These are phyloP conservation scores for Coregonus ussuriensis DNA, from an alignment of 2,797 vertebrate species.

Conservation along the genomic window DNA sequence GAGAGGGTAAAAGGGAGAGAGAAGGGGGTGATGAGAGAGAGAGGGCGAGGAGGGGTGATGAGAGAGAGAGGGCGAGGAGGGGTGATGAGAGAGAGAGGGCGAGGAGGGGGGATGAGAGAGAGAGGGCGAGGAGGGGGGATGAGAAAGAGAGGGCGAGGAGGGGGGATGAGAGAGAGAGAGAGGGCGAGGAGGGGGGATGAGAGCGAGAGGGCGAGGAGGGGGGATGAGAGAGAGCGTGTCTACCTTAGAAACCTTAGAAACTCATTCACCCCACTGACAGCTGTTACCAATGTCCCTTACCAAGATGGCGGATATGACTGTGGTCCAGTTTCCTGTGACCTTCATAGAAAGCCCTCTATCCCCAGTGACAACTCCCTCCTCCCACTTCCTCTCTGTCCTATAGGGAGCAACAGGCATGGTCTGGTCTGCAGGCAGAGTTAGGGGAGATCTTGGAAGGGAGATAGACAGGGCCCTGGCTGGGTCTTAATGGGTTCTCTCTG, in stretches of 20 bases:
- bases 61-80: too few relatives aligned
- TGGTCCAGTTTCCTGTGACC: conserved; percentile 18
- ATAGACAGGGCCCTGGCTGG: conserved; percentile 62
- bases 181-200: too few relatives aligned
- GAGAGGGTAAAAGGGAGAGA: too few relatives aligned
- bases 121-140: too few relatives aligned
- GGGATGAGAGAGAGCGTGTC: too few relatives aligned
- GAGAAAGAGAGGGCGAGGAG: too few relatives aligned
- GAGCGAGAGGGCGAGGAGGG: neutral
- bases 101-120: too few relatives aligned
- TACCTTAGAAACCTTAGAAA: conserved; percentile 1
- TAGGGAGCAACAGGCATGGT: conserved; percentile 16
- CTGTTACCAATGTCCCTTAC: conserved; percentile 21
- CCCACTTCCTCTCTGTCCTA: conserved; percentile 25
- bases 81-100: too few relatives aligned
- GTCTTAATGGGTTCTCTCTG: conserved; percentile 35
- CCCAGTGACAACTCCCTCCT: conserved; percentile 11
- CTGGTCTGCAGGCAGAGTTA: conserved; percentile 40
- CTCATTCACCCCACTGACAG: conserved; percentile 25
- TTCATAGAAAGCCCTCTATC: conserved; percentile 9
- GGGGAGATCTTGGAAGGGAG: conserved; percentile 56
- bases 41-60: neutral
- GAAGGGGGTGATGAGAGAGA: too few relatives aligned
- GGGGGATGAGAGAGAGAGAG: too few relatives aligned
- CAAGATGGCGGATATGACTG: conserved; percentile 32